phyloP scores from a whole-genome alignment of 2,888 invertebrate genomes.

The Phortica magna region DNA sequence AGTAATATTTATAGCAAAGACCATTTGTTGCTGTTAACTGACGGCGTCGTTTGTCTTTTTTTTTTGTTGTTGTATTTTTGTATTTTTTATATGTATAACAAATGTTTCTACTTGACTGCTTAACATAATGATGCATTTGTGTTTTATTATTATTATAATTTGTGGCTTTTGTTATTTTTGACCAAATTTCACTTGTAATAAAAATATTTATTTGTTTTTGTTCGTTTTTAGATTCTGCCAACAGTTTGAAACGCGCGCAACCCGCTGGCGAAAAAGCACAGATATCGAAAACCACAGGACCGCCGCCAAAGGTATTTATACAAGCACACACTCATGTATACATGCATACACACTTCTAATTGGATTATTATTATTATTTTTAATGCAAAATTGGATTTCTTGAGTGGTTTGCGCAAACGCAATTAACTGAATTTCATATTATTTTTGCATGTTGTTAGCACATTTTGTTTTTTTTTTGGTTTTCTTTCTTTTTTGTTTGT shows the following conservation, averaged over 20 bases:
- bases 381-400: neutral
- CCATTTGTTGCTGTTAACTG: neutral
- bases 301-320: slow-evolving; percentile 67
- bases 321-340: neutral
- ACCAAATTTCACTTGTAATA: neutral
- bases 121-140: neutral
- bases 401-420: neutral
- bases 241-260: slow-evolving; percentile 69
- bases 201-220: neutral
- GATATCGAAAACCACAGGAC: slow-evolving; percentile 66
- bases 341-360: neutral
- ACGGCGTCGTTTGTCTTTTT: neutral
- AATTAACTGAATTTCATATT: neutral
- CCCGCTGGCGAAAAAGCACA: slow-evolving; percentile 64
- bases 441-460: neutral
- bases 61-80: neutral
- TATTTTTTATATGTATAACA: neutral
- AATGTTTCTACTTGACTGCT: neutral
- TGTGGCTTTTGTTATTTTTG: neutral
- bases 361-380: neutral
- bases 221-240: slow-evolving; percentile 65
- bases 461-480: neutral
- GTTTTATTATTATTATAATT: neutral
- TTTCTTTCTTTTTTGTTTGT: neutral
- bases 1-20: neutral